Evolutionary conservation across 2,888 invertebrate species (phyloP), one percentile per base, ranked within the genome.

Genomic region (Agrypnus murinus): DNA sequence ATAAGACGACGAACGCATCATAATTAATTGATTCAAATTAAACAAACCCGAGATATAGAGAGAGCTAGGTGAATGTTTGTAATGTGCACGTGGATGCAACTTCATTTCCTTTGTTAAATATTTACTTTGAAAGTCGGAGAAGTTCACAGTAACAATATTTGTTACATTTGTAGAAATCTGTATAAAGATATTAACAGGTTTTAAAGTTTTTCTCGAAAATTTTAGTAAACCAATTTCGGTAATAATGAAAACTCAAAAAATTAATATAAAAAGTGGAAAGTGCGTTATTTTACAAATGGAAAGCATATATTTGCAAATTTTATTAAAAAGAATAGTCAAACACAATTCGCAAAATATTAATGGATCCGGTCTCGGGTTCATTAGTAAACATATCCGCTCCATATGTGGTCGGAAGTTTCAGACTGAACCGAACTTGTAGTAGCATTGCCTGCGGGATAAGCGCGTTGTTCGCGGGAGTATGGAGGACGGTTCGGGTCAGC

Each of bases 381-480:
- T 74, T 74, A 74, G 69, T 69, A 69, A 74, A 74, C 69, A 74
- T 69, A 71, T 71, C 71, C 68, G 74, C 57, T 69, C 67, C 71
- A 71, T 71, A 71, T 74, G 71, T 69, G 71, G 71, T 74, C 71
- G 63, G 66, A 71, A 71, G 69, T 66, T 74, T 67, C 38, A 66
- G 58, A 59, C 63, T 66, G 57, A 70, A 65, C 64, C 60, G 58
- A 69, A 69, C 64, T 73, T 65, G 70, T 66, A 70, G 63, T 60
- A 70, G 60, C 63, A 63, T 48, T 32, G 70, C 67, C 70, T 60
- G 50, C 66, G 62, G 73, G 73, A 64, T 63, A 67, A 63, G 53
- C 66, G 63, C 66, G 71, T 57, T 60, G 60, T 36, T 63, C 68
- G 62, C 58, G 43, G 19, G 53, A 58, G 57, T 48, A 58, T 25